Evolutionary conservation across 2,888 invertebrate species (phyloP).

Genomic region (Chorisops tibialis): DNA sequence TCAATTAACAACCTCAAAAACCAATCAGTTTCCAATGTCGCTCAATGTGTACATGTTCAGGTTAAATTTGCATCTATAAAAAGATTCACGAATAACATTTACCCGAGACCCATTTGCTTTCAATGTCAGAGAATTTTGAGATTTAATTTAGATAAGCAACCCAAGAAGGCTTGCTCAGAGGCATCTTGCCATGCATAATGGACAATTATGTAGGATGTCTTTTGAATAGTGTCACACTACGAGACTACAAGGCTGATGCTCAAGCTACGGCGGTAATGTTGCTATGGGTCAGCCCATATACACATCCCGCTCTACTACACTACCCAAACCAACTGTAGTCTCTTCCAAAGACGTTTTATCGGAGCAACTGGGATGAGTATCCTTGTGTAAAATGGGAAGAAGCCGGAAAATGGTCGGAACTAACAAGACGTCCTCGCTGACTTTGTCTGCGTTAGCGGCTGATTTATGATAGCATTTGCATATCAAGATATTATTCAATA

Average conservation of each 20-base stretch:
- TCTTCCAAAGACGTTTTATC: no score
- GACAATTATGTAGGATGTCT: constrained; percentile 17
- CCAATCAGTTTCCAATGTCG: no score
- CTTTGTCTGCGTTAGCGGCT: neutral
- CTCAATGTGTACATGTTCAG: constrained; percentile 1
- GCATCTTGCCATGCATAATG: constrained; percentile 3
- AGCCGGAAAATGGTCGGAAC: no score
- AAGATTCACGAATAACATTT: neutral
- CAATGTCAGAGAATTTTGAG: constrained; percentile 4
- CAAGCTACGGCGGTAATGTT: no score
- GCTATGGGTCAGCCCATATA: no score
- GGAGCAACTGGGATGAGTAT: no score
- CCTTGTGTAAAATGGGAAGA: no score
- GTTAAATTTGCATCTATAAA: constrained; percentile 6
- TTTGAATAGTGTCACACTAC: neutral
- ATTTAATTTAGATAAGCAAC: constrained; percentile 17
- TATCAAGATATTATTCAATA: constrained; percentile 14
- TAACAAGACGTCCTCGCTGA: neutral
- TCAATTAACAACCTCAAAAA: no score
- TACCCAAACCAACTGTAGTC: no score
- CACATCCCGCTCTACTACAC: no score
- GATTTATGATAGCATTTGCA: constrained; percentile 3
- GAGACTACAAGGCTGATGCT: no score
- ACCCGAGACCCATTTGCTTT: constrained; percentile 1
- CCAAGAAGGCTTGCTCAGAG: constrained; percentile 1